Conservation (phyloP, 2,888 invertebrate genomes). For the Heliconius hortense region DNA sequence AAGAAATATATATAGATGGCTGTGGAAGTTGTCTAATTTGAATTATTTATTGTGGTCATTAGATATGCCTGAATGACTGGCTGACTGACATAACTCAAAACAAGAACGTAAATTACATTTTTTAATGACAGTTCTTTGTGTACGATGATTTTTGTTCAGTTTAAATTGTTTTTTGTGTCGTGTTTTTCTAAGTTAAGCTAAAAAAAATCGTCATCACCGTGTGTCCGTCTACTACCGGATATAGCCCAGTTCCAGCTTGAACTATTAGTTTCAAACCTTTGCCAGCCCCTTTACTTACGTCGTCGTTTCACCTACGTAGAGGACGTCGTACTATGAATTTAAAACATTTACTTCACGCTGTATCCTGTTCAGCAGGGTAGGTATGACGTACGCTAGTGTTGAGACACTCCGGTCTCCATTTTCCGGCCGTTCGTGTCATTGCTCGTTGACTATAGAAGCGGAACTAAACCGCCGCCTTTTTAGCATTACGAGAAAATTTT, state of each 20-base stretch:
- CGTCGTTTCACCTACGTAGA: neutral
- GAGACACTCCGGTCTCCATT: no score
- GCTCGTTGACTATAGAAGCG: no score
- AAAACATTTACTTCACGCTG: no score
- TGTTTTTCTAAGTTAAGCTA: neutral
- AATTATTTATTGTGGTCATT: conserved; percentile 2
- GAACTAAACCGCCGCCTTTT: no score
- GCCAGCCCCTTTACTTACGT: neutral
- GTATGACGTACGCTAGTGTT: no score
- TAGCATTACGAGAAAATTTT: neutral
- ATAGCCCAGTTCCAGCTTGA: neutral
- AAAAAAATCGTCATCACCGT: neutral
- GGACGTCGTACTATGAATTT: neutral
- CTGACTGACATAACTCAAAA: neutral
- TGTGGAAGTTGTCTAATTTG: conserved; percentile 11
- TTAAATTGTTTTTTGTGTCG: neutral
- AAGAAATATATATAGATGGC: neutral
- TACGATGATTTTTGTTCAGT: no score
- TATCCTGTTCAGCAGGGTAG: no score
- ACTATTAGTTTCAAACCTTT: neutral
- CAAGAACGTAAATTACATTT: neutral
- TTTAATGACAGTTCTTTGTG: neutral
- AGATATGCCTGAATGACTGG: conserved; percentile 8
- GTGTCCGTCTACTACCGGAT: no score
- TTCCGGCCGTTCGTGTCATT: no score